Percentiles rank a stretch among this genome's conserved stretches.
Conservation (phyloP, 2,888 invertebrate species). For the Meganola albula region DNA sequence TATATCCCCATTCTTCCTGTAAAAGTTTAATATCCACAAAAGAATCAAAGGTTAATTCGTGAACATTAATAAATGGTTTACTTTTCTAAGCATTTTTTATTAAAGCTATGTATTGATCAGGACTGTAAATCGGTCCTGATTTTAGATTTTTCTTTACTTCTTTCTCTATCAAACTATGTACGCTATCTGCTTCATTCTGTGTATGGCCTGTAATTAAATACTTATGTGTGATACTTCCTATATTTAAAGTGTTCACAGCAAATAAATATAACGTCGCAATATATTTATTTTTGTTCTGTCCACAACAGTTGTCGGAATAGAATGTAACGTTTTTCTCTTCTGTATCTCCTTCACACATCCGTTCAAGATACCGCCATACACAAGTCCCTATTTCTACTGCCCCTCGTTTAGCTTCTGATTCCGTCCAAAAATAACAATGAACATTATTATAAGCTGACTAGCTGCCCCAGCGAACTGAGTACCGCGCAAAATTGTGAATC, state of each 20-base stretch:
- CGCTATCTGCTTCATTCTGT: slow-evolving; percentile 11
- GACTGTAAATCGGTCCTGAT: slow-evolving; percentile 16
- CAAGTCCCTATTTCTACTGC: slow-evolving; percentile 24
- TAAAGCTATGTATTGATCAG: slow-evolving; percentile 15
- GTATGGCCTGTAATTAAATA: slow-evolving; percentile 21
- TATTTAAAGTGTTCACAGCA: slow-evolving; percentile 12
- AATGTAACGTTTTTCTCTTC: slow-evolving; percentile 14
- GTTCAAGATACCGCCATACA: slow-evolving; percentile 10
- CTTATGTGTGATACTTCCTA: slow-evolving; percentile 12
- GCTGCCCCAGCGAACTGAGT: too few species aligned
- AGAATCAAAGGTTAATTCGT: slow-evolving; percentile 2
- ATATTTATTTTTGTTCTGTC: slow-evolving; percentile 24
- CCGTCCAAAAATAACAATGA: slow-evolving; percentile 20
- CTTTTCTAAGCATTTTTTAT: slow-evolving; percentile 15
- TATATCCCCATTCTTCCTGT: slow-evolving; percentile 7
- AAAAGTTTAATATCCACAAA: slow-evolving; percentile 1
- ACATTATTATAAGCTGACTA: background rate
- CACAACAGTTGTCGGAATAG: slow-evolving; percentile 13
- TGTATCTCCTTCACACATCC: slow-evolving; percentile 3
- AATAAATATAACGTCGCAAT: slow-evolving; percentile 14
- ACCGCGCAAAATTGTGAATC: too few species aligned
- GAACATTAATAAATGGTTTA: slow-evolving; percentile 1
- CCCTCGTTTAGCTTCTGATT: slow-evolving; percentile 24
- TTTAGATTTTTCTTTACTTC: slow-evolving; percentile 18
- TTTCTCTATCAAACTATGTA: slow-evolving; percentile 21